A percentile compares a stretch with the other conserved stretches of the same genome.
Evolutionary conservation across 2,113 vertebrate genomes (phyloP).

Genomic region (Turdus rufiventris): DNA sequence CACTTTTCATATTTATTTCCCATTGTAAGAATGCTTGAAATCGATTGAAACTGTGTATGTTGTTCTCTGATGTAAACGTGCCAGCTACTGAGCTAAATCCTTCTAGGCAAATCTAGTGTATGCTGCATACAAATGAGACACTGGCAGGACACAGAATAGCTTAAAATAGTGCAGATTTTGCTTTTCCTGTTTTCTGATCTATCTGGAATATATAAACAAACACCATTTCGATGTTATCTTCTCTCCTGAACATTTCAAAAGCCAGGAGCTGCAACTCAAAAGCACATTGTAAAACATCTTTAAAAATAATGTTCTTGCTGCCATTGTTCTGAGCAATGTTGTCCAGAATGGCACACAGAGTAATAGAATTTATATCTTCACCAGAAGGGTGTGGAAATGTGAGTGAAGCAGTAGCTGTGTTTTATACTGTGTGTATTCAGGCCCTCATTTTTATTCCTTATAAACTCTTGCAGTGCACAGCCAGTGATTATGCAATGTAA

Average conservation of each 20-base stretch:
- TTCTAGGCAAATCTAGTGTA: constrained; percentile 22
- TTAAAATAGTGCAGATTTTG: neutral
- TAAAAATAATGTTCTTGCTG: neutral
- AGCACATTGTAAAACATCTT: constrained; percentile 11
- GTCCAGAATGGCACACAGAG: neutral
- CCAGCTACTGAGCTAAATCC: constrained; percentile 56
- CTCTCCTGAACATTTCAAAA: neutral
- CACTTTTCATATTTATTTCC: constrained; percentile 38
- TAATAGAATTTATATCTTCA: neutral
- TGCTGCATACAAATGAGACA: constrained; percentile 20
- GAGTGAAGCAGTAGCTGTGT: neutral
- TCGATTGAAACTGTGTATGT: neutral
- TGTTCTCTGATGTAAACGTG: constrained; percentile 28
- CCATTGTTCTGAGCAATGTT: neutral
- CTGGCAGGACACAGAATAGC: neutral
- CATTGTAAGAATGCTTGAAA: constrained; percentile 17
- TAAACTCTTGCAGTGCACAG: neutral
- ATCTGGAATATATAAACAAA: neutral
- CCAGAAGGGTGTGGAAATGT: neutral
- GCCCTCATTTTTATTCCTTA: neutral
- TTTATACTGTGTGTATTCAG: neutral
- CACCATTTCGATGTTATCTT: neutral
- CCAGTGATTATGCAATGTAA: neutral
- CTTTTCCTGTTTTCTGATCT: neutral
- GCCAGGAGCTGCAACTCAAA: neutral